These are phyloP conservation scores for Stegastes partitus DNA, from an alignment of 2,113 vertebrate genomes.

Conservation along the genomic window DNA sequence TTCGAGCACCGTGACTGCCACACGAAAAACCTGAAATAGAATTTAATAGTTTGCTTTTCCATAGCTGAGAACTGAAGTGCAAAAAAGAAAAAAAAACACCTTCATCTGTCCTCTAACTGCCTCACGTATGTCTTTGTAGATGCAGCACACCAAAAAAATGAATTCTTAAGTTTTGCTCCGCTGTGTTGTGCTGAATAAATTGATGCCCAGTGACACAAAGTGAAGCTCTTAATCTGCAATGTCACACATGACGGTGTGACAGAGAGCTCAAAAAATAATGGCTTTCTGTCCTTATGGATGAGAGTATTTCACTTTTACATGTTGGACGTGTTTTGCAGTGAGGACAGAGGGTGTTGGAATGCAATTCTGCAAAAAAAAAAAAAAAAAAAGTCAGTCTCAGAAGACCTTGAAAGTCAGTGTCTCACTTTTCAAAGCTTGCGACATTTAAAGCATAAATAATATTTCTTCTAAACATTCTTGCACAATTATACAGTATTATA, in stretches of 20 bases:
- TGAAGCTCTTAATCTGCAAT: neutral
- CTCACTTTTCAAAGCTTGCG: constrained; percentile 8
- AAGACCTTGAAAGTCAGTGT: constrained; percentile 43
- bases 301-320: neutral
- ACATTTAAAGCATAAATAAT: neutral
- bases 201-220: neutral
- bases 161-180: too few relatives aligned
- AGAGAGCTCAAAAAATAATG: neutral
- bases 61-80: constrained; percentile 18
- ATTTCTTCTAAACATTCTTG: neutral
- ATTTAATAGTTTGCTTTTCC: constrained; percentile 53
- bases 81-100: constrained; percentile 9
- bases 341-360: constrained; percentile 35
- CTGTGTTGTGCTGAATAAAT: neutral
- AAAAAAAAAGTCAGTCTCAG: neutral
- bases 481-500: neutral
- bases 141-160: neutral
- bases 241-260: neutral
- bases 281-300: accelerated
- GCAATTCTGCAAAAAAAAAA: constrained; percentile 16
- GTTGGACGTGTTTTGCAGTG: neutral
- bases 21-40: constrained; percentile 58
- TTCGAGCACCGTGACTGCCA: constrained; percentile 32
- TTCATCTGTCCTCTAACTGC: constrained; percentile 33
- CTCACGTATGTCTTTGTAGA: neutral